Percentiles rank a stretch among this genome's conserved stretches.
These are phyloP conservation scores for Melinopterus prodromus DNA, from an alignment of 2,888 invertebrate species.

Conservation along the genomic window DNA sequence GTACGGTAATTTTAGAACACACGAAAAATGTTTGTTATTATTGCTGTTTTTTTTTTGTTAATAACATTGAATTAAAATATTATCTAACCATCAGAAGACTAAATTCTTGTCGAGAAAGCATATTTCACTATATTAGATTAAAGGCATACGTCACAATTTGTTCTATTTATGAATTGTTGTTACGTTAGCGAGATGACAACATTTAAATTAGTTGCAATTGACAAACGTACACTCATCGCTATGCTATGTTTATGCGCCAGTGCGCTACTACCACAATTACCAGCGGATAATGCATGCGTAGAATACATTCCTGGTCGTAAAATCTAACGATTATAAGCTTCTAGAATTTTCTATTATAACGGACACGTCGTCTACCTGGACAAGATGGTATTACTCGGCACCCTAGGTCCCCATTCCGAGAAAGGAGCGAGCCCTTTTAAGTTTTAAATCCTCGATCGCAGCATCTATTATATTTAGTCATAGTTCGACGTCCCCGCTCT, in stretches of 20 bases:
- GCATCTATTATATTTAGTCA: background rate
- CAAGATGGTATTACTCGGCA: background rate
- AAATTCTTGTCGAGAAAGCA: no score
- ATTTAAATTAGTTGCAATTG: background rate
- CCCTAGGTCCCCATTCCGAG: background rate
- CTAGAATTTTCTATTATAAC: background rate
- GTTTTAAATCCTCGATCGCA: background rate
- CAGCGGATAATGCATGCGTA: background rate
- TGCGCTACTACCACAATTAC: background rate
- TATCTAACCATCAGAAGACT: no score
- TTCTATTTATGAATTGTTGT: no score
- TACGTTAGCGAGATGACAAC: background rate
- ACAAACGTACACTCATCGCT: background rate
- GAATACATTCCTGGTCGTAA: background rate
- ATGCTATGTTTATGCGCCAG: background rate
- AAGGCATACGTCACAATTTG: no score
- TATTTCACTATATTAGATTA: no score
- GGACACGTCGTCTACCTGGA: background rate
- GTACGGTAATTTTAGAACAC: no score
- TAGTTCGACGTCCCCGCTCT: background rate
- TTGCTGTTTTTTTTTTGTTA: no score
- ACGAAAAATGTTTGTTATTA: no score
- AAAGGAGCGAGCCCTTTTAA: background rate
- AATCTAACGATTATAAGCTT: background rate
- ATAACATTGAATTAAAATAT: no score